Percentiles rank a stretch among this genome's conserved stretches.
These are phyloP conservation scores for Acheta domesticus DNA, from an alignment of 2,888 invertebrate genomes.

Conservation along the genomic window DNA sequence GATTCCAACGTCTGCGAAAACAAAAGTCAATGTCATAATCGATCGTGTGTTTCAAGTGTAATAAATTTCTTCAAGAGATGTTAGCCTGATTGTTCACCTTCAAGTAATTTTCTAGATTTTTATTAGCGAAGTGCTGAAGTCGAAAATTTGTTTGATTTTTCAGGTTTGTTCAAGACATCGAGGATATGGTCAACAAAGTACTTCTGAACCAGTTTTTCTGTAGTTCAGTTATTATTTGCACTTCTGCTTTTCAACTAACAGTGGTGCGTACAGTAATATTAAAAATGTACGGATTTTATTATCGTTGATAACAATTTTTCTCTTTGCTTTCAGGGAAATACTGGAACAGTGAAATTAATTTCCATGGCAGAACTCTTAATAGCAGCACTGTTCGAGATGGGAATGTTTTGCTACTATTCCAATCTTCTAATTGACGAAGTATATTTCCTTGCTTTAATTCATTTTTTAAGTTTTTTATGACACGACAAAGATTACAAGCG, in stretches of 20 bases:
- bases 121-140: background rate
- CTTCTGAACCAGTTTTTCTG: background rate
- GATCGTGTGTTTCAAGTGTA: background rate
- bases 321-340: background rate
- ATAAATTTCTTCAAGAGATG: background rate
- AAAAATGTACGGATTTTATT: background rate
- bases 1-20: background rate
- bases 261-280: background rate
- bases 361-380: background rate
- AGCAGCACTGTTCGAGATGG: background rate
- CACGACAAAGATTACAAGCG: too few relatives aligned
- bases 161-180: background rate
- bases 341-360: background rate
- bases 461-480: background rate
- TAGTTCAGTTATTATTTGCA: conserved; percentile 11
- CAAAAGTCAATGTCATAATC: background rate
- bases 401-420: conserved; percentile 21
- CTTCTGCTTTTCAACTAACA: conserved; percentile 12
- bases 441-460: background rate
- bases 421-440: conserved; percentile 18
- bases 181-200: background rate
- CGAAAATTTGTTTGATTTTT: background rate
- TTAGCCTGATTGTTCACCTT: background rate
- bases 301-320: background rate
- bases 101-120: background rate